These are phyloP conservation scores for Antitype chi DNA, from an alignment of 2,888 invertebrate genomes.

Conservation along the genomic window DNA sequence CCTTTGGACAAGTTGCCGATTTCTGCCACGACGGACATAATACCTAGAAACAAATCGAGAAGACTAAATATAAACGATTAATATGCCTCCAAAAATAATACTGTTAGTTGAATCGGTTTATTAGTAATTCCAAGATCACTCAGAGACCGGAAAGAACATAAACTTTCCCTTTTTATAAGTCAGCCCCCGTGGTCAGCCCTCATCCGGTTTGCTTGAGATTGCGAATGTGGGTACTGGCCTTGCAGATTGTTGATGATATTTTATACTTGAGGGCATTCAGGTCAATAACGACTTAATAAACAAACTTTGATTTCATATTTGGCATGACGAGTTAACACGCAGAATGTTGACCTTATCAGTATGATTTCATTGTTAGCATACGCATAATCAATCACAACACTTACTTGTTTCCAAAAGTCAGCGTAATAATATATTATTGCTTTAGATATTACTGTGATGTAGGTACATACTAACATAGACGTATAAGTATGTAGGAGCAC, in stretches of 20 bases:
- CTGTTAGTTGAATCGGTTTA: slow-evolving; percentile 7
- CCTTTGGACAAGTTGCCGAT: slow-evolving; percentile 5
- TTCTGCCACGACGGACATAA: background rate
- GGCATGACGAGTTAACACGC: slow-evolving; percentile 8
- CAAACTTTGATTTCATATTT: slow-evolving; percentile 29
- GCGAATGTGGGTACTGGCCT: slow-evolving; percentile 25
- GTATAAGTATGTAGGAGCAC: slow-evolving; percentile 20
- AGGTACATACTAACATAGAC: background rate
- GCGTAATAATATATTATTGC: background rate
- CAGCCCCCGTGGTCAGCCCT: too few relatives aligned
- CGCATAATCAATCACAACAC: background rate
- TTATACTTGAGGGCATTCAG: slow-evolving; percentile 23
- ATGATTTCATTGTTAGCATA: background rate
- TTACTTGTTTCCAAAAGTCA: background rate
- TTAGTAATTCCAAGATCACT: slow-evolving; percentile 6
- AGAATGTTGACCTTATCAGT: slow-evolving; percentile 29
- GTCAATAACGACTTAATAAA: slow-evolving; percentile 39
- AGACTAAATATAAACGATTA: background rate
- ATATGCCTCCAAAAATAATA: background rate
- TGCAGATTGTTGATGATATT: slow-evolving; percentile 29
- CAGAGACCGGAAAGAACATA: background rate
- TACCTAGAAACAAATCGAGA: background rate
- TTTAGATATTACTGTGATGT: background rate
- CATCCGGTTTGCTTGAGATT: slow-evolving; percentile 21
- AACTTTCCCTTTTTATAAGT: slow-evolving; percentile 33